These are phyloP conservation scores for Hylaeus volcanicus DNA, from an alignment of 1,140 invertebrate genomes.

Conservation along the genomic window DNA sequence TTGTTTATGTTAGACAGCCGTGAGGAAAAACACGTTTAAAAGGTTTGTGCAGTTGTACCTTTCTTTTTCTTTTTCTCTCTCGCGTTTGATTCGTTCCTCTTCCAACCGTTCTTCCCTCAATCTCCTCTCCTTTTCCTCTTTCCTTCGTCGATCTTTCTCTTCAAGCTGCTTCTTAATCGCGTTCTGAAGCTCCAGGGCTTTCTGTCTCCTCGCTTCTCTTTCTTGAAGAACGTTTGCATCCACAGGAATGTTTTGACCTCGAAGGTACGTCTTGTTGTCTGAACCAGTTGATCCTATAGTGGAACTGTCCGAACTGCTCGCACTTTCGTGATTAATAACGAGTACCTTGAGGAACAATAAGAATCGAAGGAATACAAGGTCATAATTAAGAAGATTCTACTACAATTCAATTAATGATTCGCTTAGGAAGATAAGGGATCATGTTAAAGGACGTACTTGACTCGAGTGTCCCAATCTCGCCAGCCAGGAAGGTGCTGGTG, in stretches of 20 bases:
- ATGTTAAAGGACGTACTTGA: slow-evolving; percentile 62
- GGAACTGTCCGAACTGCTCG: slow-evolving; percentile 75
- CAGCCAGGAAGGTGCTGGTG: slow-evolving; percentile 83
- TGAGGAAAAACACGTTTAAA: background rate
- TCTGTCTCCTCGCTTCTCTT: slow-evolving; percentile 85
- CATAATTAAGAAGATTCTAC: too few species aligned
- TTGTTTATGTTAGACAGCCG: background rate
- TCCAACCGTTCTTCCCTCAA: slow-evolving; percentile 85
- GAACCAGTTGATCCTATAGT: slow-evolving; percentile 72
- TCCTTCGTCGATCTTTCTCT: slow-evolving; percentile 84
- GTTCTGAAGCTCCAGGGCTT: slow-evolving; percentile 86
- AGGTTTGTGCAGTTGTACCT: slow-evolving; percentile 64
- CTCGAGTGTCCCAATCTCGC: slow-evolving; percentile 73
- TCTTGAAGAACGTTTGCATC: slow-evolving; percentile 85
- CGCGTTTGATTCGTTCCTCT: slow-evolving; percentile 84
- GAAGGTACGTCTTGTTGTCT: slow-evolving; percentile 83
- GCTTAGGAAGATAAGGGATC: too few species aligned
- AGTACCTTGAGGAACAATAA: slow-evolving; percentile 65
- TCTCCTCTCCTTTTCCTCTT: slow-evolving; percentile 84
- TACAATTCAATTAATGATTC: too few species aligned
- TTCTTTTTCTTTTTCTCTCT: slow-evolving; percentile 84
- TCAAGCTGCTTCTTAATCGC: slow-evolving; percentile 88
- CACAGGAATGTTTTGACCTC: slow-evolving; percentile 87
- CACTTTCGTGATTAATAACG: slow-evolving; percentile 77
- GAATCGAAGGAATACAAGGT: background rate